Base-by-base conservation (phyloP, 2,113 vertebrate species). In the Phalacrocorax carbo region DNA sequence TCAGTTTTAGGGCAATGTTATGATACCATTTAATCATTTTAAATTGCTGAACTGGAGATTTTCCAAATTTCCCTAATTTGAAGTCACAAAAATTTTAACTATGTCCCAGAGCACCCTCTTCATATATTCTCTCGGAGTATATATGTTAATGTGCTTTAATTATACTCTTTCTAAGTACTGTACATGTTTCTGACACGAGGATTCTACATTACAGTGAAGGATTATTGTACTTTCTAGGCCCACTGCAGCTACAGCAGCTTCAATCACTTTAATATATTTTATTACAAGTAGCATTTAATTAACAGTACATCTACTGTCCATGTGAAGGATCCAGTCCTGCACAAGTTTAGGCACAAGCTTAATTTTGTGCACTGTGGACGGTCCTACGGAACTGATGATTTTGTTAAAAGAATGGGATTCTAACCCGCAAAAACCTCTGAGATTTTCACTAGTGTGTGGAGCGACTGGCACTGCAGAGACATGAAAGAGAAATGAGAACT, bases 61-160 rank as follows among this genome's bases (percentile, higher is more conserved):
- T 77, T 94, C 79, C 87, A 82, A 82, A 71, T 91, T 96, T 94
- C 38, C 42, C 44, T 95, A 75, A 94, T 93, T 42, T 62, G 71
- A 94, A 95, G 86, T 90, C 93, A 94, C 89, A 92, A 95, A 90
- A 96, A 72, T 94, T 96, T 89, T 95, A 97, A 96, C 93, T 72
- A 49, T 92, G 65, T 97, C 94, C 95, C 97, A 97, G 58, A 90
- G 94, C 82, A 97, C 94, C 42, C 65, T 88, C 58, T 93, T 95
- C 89, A 80, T 92, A 97, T 86, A 84, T 81, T 88, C 71, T 86
- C 75, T 97, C 91, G 88, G 71, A 96, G 40, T 97, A 85, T 97
- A 87, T 94, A 96, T 98, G 96, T 97, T 98, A 98, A 97, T 98
- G 91, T 79, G 75, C 90, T 96, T 95, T 98, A 98, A 98, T 98